Evolutionary conservation across 2,797 vertebrate genomes (phyloP).

Genomic region (Dipus sagitta): DNA sequence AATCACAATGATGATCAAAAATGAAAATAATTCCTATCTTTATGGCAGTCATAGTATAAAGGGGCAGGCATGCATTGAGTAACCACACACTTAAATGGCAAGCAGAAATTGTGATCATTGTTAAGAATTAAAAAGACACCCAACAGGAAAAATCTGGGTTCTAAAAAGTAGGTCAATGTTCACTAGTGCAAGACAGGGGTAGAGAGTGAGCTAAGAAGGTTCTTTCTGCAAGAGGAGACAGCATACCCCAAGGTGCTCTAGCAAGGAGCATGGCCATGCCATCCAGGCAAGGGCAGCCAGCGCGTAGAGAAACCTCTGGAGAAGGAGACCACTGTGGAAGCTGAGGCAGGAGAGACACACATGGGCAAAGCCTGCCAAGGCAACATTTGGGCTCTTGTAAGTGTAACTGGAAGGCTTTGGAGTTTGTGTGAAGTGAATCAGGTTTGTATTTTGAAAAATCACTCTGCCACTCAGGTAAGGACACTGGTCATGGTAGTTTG

Average conservation of each 20-base stretch:
- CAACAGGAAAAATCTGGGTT: not conserved
- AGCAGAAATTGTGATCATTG: not conserved
- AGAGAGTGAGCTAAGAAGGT: not conserved
- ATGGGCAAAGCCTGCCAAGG: no score
- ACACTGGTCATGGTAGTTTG: not conserved
- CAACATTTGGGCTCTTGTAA: not conserved
- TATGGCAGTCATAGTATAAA: not conserved
- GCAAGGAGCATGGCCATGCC: not conserved
- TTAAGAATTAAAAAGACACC: not conserved
- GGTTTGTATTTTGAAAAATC: not conserved
- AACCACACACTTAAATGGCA: not conserved
- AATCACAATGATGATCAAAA: constrained; percentile 17
- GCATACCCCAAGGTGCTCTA: not conserved
- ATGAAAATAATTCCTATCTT: constrained; percentile 5
- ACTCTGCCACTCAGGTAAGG: not conserved
- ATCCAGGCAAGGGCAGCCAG: not conserved
- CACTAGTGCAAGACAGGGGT: not conserved
- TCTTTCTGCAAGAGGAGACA: not conserved
- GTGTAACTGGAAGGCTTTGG: not conserved
- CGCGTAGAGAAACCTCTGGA: not conserved
- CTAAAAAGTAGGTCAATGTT: not conserved
- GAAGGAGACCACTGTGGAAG: not conserved
- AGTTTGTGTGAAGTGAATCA: not conserved
- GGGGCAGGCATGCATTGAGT: not conserved
- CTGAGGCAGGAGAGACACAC: not conserved